Evolutionary conservation across 2,888 invertebrate genomes (phyloP).

Genomic region (Cantharis nigra): DNA sequence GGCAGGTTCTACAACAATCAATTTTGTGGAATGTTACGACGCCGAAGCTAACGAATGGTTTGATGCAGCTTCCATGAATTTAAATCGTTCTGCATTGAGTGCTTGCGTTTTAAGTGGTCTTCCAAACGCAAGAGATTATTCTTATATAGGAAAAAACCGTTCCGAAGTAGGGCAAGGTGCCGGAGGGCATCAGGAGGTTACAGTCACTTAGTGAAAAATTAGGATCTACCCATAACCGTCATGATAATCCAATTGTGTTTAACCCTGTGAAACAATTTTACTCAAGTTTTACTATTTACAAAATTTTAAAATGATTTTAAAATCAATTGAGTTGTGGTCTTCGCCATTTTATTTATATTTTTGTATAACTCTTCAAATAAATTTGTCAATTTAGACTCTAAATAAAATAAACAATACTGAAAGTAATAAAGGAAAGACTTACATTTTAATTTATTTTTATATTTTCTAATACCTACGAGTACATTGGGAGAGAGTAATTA

Average conservation of each 20-base stretch:
- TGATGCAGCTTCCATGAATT: conserved; percentile 76
- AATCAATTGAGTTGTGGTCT: conserved; percentile 38
- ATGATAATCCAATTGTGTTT: not conserved
- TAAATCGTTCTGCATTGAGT: conserved; percentile 79
- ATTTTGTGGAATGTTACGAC: conserved; percentile 80
- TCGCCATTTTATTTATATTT: conserved; percentile 48
- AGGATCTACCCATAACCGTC: not conserved
- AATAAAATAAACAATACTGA: not conserved
- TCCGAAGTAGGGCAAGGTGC: conserved; percentile 45
- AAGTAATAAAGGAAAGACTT: not conserved
- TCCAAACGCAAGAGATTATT: conserved; percentile 70
- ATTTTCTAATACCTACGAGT: not conserved
- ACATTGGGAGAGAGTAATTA: not conserved
- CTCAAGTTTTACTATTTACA: conserved; percentile 25
- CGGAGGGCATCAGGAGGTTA: conserved; percentile 12
- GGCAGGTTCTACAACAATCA: conserved; percentile 70
- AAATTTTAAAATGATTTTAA: conserved; percentile 31
- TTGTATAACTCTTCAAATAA: conserved; percentile 33
- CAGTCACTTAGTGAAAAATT: not conserved
- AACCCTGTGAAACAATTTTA: not conserved
- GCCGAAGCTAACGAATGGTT: conserved; percentile 63
- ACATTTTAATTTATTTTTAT: not conserved
- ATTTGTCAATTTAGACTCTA: conserved; percentile 34
- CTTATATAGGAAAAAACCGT: conserved; percentile 52
- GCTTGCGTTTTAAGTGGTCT: conserved; percentile 79